Evolutionary conservation across 2,888 invertebrate genomes (phyloP).

Genomic region (Euplagia quadripunctaria): DNA sequence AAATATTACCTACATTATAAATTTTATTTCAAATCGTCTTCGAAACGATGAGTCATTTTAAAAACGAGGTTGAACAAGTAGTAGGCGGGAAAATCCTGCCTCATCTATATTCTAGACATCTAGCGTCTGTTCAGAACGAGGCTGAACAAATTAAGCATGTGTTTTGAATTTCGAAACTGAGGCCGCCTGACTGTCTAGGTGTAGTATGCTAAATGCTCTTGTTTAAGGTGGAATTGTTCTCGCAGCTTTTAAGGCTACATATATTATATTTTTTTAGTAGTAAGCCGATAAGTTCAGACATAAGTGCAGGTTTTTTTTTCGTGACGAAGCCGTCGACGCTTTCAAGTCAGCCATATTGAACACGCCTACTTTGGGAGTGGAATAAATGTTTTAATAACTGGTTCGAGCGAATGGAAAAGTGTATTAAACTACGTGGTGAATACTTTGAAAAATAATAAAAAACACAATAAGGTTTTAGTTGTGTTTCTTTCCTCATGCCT

Average conservation of each 20-base stretch:
- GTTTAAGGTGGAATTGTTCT: not conserved
- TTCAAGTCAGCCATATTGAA: too few relatives aligned
- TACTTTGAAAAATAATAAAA: too few relatives aligned
- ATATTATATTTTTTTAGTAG: too few relatives aligned
- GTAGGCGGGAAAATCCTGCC: conserved; percentile 31
- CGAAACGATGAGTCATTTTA: conserved; percentile 40
- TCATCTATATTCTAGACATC: conserved; percentile 50
- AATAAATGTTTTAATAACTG: too few relatives aligned
- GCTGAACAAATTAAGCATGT: conserved; percentile 64
- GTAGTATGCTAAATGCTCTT: conserved; percentile 4
- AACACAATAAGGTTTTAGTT: too few relatives aligned
- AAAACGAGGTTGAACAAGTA: conserved; percentile 45
- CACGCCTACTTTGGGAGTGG: too few relatives aligned
- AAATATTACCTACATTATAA: conserved; percentile 21
- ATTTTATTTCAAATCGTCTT: conserved; percentile 32
- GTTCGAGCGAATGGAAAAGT: too few relatives aligned
- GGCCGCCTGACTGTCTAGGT: conserved; percentile 5
- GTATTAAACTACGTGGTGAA: too few relatives aligned
- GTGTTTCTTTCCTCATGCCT: too few relatives aligned
- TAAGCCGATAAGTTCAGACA: too few relatives aligned
- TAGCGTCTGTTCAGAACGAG: conserved; percentile 53
- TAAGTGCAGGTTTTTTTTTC: too few relatives aligned
- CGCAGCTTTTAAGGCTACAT: not conserved
- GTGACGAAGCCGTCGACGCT: too few relatives aligned
- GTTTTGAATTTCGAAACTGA: conserved; percentile 53